Conservation (phyloP, 2,888 invertebrate genomes). For the Psylliodes chrysocephalus region DNA sequence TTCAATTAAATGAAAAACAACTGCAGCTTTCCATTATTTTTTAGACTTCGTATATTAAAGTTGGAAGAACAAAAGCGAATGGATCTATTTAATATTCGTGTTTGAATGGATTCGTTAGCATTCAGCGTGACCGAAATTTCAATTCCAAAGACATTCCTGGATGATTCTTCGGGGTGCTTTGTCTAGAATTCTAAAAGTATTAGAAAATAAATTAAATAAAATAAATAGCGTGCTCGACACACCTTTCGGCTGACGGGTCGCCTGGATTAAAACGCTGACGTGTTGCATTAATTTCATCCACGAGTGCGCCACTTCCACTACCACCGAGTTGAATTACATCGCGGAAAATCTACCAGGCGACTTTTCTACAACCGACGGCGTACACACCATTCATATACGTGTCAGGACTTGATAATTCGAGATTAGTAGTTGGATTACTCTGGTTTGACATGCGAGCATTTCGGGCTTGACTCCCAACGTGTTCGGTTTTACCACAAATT, state of each 20-base stretch:
- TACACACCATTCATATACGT: slow-evolving; percentile 20
- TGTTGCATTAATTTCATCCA: slow-evolving; percentile 17
- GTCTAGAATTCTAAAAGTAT: not conserved
- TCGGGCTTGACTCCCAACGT: no score
- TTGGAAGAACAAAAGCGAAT: no score
- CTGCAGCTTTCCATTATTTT: no score
- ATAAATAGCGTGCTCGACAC: slow-evolving; percentile 7
- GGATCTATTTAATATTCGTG: no score
- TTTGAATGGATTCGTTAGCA: no score
- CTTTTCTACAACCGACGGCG: slow-evolving; percentile 13
- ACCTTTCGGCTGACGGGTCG: slow-evolving; percentile 1
- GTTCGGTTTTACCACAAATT: no score
- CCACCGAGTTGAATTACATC: slow-evolving; percentile 13
- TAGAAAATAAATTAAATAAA: no score
- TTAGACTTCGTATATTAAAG: no score
- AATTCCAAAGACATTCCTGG: no score
- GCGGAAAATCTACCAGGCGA: slow-evolving; percentile 14
- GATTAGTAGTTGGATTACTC: not conserved
- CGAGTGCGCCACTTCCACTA: slow-evolving; percentile 13
- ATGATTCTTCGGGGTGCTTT: not conserved
- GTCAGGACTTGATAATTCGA: slow-evolving; percentile 14
- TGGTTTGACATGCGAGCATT: not conserved
- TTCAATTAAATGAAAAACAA: no score
- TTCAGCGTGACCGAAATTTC: no score
- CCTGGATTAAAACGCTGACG: slow-evolving; percentile 17